A percentile compares a stretch with the other conserved stretches of the same genome.
These are phyloP conservation scores for Clarias gariepinus DNA, from an alignment of 2,113 vertebrate genomes.

Conservation along the genomic window DNA sequence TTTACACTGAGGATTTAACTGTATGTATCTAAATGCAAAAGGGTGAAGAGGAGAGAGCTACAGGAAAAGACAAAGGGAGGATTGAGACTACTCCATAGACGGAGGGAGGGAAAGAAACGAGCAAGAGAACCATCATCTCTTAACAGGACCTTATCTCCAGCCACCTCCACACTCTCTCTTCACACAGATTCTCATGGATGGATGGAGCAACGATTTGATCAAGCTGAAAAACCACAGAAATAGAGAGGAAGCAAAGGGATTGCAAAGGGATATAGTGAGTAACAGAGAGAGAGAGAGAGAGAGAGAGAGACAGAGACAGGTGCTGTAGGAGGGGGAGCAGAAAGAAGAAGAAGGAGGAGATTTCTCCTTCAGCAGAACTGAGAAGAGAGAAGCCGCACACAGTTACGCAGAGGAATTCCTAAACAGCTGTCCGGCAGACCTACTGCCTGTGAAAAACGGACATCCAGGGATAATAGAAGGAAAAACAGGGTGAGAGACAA, in stretches of 20 bases:
- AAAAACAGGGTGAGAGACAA: conserved; percentile 15
- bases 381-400: conserved; percentile 66
- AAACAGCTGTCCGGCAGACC: conserved; percentile 78
- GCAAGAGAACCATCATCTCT: not conserved
- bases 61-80: conserved; percentile 46
- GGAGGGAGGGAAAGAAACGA: conserved; percentile 19
- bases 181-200: conserved; percentile 3
- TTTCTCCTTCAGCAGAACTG: conserved; percentile 29
- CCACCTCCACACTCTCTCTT: not conserved
- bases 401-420: conserved; percentile 68
- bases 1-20: conserved; percentile 53
- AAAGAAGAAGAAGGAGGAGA: conserved; percentile 49
- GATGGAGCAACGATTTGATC: conserved; percentile 18
- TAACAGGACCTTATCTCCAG: not conserved
- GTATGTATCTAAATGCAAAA: conserved; percentile 41
- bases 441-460: conserved; percentile 62
- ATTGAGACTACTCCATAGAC: conserved; percentile 19
- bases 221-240: conserved; percentile 40
- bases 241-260: conserved; percentile 40
- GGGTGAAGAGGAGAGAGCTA: conserved; percentile 37
- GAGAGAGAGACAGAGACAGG: not conserved
- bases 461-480: conserved; percentile 40
- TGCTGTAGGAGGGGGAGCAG: conserved; percentile 29
- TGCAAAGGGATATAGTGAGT: not conserved
- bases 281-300: not conserved